These are phyloP conservation scores for Orchestia grillus DNA, from an alignment of 1,140 invertebrate species.

Conservation along the genomic window DNA sequence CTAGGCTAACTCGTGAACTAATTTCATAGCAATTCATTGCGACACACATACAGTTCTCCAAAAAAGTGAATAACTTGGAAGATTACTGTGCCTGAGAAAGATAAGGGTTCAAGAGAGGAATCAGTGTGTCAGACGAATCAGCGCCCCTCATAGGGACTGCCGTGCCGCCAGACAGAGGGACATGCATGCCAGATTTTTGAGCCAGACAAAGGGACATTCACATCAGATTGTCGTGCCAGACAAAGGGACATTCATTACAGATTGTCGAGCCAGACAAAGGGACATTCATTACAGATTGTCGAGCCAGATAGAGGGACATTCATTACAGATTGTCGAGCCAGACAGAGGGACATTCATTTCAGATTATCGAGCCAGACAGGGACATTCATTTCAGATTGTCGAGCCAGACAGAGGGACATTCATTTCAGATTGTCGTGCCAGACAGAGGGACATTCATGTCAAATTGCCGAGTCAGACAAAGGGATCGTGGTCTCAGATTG, in stretches of 20 bases:
- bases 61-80: too few relatives aligned
- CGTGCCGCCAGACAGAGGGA: neutral
- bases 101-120: neutral
- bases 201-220: neutral
- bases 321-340: neutral
- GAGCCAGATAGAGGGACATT: neutral
- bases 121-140: neutral
- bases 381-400: too few relatives aligned
- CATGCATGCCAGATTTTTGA: neutral
- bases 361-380: neutral
- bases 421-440: neutral
- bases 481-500: neutral
- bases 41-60: too few relatives aligned
- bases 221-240: neutral
- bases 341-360: too few relatives aligned
- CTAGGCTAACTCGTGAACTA: too few relatives aligned
- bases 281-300: too few relatives aligned
- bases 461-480: neutral
- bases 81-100: too few relatives aligned
- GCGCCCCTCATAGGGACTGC: too few relatives aligned
- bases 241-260: too few relatives aligned
- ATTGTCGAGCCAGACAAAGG: neutral
- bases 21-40: too few relatives aligned
- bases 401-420: neutral
- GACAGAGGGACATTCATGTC: neutral